A percentile compares a stretch with the other conserved stretches of the same genome.
These are phyloP conservation scores for Myzus persicae DNA, from an alignment of 1,140 invertebrate species.

Conservation along the genomic window DNA sequence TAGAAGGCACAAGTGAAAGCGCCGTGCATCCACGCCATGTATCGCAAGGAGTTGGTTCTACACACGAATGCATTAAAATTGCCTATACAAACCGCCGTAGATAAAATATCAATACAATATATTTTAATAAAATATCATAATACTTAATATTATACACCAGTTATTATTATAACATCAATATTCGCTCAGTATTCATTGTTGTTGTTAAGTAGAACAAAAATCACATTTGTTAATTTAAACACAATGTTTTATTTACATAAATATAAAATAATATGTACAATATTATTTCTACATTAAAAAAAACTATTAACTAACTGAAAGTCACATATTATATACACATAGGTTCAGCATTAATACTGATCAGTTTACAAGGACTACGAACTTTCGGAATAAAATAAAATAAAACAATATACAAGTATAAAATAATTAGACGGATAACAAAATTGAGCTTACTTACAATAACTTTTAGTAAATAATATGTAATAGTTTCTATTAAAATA, in stretches of 20 bases:
- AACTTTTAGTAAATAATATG: not conserved
- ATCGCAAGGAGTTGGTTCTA: not conserved
- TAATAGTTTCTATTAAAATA: not conserved
- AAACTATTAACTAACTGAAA: not conserved
- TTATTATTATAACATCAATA: not conserved
- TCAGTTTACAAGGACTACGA: slow-evolving; percentile 37
- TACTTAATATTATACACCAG: no score
- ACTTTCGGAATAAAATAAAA: slow-evolving; percentile 1
- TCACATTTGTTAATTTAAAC: not conserved
- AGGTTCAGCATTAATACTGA: slow-evolving; percentile 52
- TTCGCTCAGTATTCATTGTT: not conserved
- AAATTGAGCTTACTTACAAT: not conserved
- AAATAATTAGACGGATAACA: not conserved
- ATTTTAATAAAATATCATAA: not conserved
- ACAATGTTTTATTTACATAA: not conserved
- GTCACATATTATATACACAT: slow-evolving; percentile 3
- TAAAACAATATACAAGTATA: not conserved
- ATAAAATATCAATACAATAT: no score
- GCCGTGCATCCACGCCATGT: not conserved
- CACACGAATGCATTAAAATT: not conserved
- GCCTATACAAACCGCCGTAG: slow-evolving; percentile 25
- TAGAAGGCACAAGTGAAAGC: not conserved
- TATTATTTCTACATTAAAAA: not conserved
- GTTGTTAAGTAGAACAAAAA: not conserved
- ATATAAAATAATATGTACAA: not conserved